Conservation (phyloP, 2,797 vertebrate genomes). For the Onychomys torridus region DNA sequence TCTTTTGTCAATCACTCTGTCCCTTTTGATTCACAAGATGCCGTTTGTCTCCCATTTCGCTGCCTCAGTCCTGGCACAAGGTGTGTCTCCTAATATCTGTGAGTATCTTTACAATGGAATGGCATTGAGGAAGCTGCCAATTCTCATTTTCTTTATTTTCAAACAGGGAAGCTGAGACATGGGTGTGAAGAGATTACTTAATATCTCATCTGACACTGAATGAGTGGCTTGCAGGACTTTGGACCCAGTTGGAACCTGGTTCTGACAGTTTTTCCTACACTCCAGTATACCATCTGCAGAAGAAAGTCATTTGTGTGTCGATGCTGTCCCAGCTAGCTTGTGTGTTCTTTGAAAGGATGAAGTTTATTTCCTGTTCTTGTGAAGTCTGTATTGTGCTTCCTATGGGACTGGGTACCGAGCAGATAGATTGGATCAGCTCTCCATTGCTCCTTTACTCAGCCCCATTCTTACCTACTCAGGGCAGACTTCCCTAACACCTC, state of each 20-base stretch:
- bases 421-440: background rate
- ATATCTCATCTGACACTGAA: background rate
- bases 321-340: background rate
- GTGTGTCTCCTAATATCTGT: background rate
- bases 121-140: background rate
- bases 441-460: background rate
- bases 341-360: background rate
- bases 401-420: background rate
- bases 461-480: background rate
- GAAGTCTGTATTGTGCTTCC: background rate
- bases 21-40: background rate
- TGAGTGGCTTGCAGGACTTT: background rate
- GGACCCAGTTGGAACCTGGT: background rate
- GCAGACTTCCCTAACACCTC: background rate
- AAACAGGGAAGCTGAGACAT: background rate
- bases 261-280: background rate
- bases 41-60: background rate
- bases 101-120: slow-evolving; percentile 3
- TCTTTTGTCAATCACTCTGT: background rate
- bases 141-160: background rate
- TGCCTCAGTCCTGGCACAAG: background rate
- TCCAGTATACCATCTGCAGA: background rate
- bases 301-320: background rate
- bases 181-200: background rate
- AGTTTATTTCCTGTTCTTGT: background rate